phyloP scores from a whole-genome alignment of 2,797 vertebrate species.

The Artibeus jamaicensis region DNA sequence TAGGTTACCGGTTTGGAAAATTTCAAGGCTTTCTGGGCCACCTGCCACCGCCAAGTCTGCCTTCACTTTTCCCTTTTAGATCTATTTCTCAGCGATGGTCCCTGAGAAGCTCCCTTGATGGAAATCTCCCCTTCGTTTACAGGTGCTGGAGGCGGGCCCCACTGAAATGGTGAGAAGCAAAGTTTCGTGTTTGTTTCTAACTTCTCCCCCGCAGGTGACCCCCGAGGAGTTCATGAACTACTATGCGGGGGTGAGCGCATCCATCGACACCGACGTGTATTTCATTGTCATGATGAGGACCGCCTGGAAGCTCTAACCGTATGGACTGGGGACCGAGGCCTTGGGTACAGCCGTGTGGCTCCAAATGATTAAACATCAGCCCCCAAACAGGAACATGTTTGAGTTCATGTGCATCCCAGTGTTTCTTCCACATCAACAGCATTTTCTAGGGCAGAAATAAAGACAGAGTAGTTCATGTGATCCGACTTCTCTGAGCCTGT shows the following conservation, averaged over 20 bases:
- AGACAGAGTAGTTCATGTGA: not conserved
- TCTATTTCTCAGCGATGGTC: not conserved
- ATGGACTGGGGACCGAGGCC: not conserved
- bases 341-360: not conserved
- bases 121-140: constrained; percentile 4
- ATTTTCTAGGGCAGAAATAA: constrained; percentile 39
- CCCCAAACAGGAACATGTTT: not conserved
- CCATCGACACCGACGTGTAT: constrained; percentile 88
- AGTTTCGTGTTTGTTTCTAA: constrained; percentile 72
- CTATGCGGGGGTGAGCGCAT: constrained; percentile 90
- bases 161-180: not conserved
- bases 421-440: constrained; percentile 33
- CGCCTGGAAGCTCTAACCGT: constrained; percentile 86
- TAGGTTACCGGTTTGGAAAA: not conserved
- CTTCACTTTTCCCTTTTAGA: not conserved
- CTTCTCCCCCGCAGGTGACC: constrained; percentile 85
- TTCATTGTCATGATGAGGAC: constrained; percentile 89
- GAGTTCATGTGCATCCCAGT: not conserved
- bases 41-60: not conserved
- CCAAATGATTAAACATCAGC: constrained; percentile 29
- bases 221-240: constrained; percentile 91
- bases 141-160: not conserved
- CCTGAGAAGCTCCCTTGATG: not conserved
- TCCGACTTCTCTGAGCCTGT: not conserved
- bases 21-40: not conserved